These are phyloP conservation scores for Meganola albula DNA, from an alignment of 2,888 invertebrate genomes.

Conservation along the genomic window DNA sequence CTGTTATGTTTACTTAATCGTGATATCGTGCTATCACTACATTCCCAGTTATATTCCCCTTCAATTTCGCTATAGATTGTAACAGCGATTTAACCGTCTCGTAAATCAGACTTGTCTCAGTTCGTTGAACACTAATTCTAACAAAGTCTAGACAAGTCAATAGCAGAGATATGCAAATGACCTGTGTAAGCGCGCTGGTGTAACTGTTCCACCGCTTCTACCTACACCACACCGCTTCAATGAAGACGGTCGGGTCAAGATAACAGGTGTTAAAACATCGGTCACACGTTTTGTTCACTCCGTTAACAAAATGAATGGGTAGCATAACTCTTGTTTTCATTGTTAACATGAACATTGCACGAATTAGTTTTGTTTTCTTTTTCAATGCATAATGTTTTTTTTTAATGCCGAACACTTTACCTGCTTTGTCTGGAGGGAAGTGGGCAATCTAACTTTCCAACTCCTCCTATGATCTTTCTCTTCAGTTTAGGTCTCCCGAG, in stretches of 20 bases:
- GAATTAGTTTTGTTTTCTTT: too few species aligned
- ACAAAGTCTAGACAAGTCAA: slow-evolving; percentile 60
- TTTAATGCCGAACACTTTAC: too few species aligned
- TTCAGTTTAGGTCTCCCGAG: too few species aligned
- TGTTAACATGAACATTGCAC: too few species aligned
- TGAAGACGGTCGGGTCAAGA: slow-evolving; percentile 23
- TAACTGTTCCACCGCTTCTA: slow-evolving; percentile 37
- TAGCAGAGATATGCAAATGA: slow-evolving; percentile 56
- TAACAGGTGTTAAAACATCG: slow-evolving; percentile 10
- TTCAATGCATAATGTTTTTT: too few species aligned
- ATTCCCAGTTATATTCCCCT: slow-evolving; percentile 8
- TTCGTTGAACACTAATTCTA: slow-evolving; percentile 49
- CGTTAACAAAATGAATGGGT: slow-evolving; percentile 1
- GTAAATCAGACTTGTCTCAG: slow-evolving; percentile 41
- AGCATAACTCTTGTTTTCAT: background rate
- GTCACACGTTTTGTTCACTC: slow-evolving; percentile 1
- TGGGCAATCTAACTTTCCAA: too few species aligned
- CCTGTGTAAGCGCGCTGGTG: slow-evolving; percentile 36
- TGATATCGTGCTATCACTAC: slow-evolving; percentile 7
- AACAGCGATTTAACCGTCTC: slow-evolving; percentile 29
- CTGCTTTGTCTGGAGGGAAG: too few species aligned
- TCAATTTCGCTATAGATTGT: slow-evolving; percentile 19
- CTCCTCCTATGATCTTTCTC: too few species aligned
- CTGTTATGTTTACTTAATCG: background rate
- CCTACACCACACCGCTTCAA: slow-evolving; percentile 17